Evolutionary conservation across 2,113 vertebrate species (phyloP).

Genomic region (Solea senegalensis): DNA sequence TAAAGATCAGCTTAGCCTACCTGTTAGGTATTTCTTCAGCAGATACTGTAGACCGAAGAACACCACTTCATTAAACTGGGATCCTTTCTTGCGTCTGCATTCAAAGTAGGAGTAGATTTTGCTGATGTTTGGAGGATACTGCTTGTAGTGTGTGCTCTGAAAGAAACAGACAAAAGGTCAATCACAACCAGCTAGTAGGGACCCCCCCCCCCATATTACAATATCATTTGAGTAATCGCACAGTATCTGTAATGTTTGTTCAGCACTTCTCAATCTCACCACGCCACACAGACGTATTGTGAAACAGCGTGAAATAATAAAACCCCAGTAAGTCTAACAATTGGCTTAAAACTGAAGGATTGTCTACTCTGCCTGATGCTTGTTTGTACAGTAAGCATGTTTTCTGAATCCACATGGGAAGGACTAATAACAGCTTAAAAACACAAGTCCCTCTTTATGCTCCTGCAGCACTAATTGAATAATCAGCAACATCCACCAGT

Average conservation of each 20-base stretch:
- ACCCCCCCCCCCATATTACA: not conserved
- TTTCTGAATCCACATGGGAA: not conserved
- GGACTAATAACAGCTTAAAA: slow-evolving; percentile 10
- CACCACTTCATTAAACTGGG: slow-evolving; percentile 78
- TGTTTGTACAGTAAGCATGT: slow-evolving; percentile 24
- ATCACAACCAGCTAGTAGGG: not conserved
- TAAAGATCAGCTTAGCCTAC: slow-evolving; percentile 41
- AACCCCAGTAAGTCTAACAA: not conserved
- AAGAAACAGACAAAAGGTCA: slow-evolving; percentile 9
- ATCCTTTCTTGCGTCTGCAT: slow-evolving; percentile 74
- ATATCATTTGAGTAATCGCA: not conserved
- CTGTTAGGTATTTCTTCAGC: slow-evolving; percentile 81
- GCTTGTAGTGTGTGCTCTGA: slow-evolving; percentile 83
- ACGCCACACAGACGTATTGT: not conserved
- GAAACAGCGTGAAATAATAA: not conserved
- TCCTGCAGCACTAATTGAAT: slow-evolving; percentile 34
- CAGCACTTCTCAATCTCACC: not conserved
- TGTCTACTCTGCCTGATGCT: slow-evolving; percentile 5
- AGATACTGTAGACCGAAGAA: slow-evolving; percentile 84
- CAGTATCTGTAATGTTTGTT: not conserved
- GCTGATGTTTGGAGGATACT: slow-evolving; percentile 80
- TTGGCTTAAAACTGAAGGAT: not conserved
- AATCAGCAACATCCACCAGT: slow-evolving; percentile 34
- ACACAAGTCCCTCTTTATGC: slow-evolving; percentile 37
- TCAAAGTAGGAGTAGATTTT: slow-evolving; percentile 85